Percentiles rank a stretch among this genome's conserved stretches.
Evolutionary conservation across 35 echinoderm and acorn worm species (phyloP).

Genomic region (Apostichopus japonicus): DNA sequence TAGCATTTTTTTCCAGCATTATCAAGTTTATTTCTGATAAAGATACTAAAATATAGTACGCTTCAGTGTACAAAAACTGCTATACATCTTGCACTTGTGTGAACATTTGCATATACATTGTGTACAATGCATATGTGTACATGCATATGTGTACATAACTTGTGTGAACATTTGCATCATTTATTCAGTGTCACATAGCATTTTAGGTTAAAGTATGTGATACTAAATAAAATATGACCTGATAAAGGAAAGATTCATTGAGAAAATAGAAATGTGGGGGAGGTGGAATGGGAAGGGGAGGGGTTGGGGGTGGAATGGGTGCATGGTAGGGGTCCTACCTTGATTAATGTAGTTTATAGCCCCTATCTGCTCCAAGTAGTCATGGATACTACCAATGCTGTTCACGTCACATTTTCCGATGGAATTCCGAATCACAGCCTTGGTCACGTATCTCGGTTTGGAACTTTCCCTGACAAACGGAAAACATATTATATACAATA

Average conservation of each 20-base stretch:
- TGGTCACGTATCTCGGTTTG: slow-evolving; percentile 73
- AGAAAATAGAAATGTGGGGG: background rate
- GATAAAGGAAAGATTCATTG: background rate
- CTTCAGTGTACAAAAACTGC: no score
- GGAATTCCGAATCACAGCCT: slow-evolving; percentile 29
- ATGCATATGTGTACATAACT: no score
- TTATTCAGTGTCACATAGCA: no score
- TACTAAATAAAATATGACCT: background rate
- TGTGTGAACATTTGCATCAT: no score
- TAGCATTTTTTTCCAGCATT: no score
- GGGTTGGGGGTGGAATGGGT: background rate
- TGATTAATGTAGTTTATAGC: slow-evolving; percentile 65
- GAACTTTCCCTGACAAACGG: slow-evolving; percentile 45
- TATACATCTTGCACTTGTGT: no score
- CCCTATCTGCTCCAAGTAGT: slow-evolving; percentile 68
- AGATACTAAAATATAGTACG: no score
- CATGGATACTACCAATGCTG: slow-evolving; percentile 72
- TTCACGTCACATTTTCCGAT: slow-evolving; percentile 72
- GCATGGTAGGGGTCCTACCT: background rate
- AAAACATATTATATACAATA: no score
- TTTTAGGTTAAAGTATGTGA: background rate
- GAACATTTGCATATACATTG: no score
- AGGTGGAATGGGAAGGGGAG: background rate
- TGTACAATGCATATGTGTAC: no score
- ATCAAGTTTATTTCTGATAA: no score